A percentile compares a stretch with the other conserved stretches of the same genome.
These are phyloP conservation scores for Dendronephthya gigantea DNA, from an alignment of 64 coral and sea anemone genomes.

Conservation along the genomic window DNA sequence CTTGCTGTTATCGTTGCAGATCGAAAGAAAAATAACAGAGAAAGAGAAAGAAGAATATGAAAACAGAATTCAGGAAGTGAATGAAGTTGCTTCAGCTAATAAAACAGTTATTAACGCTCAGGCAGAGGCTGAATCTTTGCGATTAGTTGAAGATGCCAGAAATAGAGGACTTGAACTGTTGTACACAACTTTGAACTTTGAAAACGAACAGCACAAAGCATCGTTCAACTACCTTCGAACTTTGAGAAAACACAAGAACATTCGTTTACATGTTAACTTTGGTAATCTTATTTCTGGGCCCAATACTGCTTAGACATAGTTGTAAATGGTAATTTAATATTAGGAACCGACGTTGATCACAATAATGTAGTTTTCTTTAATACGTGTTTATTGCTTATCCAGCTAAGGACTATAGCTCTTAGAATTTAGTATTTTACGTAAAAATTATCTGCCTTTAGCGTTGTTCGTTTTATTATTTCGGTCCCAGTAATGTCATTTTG, in stretches of 20 bases:
- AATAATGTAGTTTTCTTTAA: too few relatives aligned
- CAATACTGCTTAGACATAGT: background rate
- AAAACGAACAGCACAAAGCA: constrained; percentile 46
- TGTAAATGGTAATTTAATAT: too few relatives aligned
- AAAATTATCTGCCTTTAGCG: too few relatives aligned
- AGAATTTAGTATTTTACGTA: too few relatives aligned
- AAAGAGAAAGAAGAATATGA: constrained; percentile 30
- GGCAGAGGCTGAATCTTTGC: constrained; percentile 41
- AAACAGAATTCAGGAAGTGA: constrained; percentile 51
- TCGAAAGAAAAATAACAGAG: constrained; percentile 62
- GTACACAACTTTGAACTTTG: constrained; percentile 36
- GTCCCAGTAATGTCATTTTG: too few relatives aligned
- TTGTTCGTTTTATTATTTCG: too few relatives aligned
- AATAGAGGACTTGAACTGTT: constrained; percentile 38
- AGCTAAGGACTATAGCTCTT: too few relatives aligned
- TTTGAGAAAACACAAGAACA: constrained; percentile 32
- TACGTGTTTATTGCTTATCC: too few relatives aligned
- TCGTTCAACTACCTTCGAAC: constrained; percentile 56
- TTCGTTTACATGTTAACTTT: constrained; percentile 49
- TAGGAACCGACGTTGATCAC: too few relatives aligned
- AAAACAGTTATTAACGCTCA: constrained; percentile 35
- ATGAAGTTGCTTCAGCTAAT: constrained; percentile 44
- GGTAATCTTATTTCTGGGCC: constrained; percentile 33
- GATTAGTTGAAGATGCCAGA: constrained; percentile 46
- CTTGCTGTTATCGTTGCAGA: background rate